phyloP scores from a whole-genome alignment of 1,140 invertebrate genomes.

The Coboldia fuscipes region DNA sequence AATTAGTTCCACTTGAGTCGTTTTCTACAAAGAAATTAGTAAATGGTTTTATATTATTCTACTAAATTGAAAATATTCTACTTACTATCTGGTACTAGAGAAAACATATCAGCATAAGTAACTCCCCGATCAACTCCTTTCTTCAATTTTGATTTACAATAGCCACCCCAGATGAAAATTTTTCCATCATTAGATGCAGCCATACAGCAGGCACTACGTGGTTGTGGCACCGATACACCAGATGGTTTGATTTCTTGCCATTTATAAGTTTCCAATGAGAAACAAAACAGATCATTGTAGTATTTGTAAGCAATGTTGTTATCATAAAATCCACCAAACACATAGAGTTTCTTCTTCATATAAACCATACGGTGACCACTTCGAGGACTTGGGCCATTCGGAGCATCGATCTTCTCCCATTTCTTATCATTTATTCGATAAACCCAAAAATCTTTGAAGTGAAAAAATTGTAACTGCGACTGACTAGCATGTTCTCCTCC shows the following conservation, averaged over 20 bases:
- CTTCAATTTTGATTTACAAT: slow-evolving; percentile 57
- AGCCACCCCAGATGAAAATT: slow-evolving; percentile 70
- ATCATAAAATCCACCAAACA: slow-evolving; percentile 87
- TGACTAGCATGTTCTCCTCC: slow-evolving; percentile 84
- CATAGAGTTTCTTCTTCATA: slow-evolving; percentile 49
- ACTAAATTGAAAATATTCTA: too few species aligned
- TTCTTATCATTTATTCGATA: slow-evolving; percentile 50
- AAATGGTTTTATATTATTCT: too few species aligned
- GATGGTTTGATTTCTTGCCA: slow-evolving; percentile 55
- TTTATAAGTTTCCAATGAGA: slow-evolving; percentile 56
- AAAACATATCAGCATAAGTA: slow-evolving; percentile 65
- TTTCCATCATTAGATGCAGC: slow-evolving; percentile 32
- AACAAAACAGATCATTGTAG: slow-evolving; percentile 70
- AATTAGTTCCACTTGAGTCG: slow-evolving; percentile 37
- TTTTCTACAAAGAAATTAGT: slow-evolving; percentile 25
- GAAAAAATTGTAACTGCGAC: slow-evolving; percentile 79
- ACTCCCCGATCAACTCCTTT: slow-evolving; percentile 62
- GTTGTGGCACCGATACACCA: slow-evolving; percentile 37
- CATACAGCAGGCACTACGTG: slow-evolving; percentile 56
- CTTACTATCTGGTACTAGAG: slow-evolving; percentile 45
- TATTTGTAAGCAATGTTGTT: slow-evolving; percentile 74
- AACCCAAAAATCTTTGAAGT: slow-evolving; percentile 84
- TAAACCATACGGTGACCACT: slow-evolving; percentile 80
- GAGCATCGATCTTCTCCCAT: slow-evolving; percentile 63
- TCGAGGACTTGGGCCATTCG: slow-evolving; percentile 54